Base-by-base conservation (phyloP, 2,113 vertebrate genomes). In the Ailurus styani region DNA sequence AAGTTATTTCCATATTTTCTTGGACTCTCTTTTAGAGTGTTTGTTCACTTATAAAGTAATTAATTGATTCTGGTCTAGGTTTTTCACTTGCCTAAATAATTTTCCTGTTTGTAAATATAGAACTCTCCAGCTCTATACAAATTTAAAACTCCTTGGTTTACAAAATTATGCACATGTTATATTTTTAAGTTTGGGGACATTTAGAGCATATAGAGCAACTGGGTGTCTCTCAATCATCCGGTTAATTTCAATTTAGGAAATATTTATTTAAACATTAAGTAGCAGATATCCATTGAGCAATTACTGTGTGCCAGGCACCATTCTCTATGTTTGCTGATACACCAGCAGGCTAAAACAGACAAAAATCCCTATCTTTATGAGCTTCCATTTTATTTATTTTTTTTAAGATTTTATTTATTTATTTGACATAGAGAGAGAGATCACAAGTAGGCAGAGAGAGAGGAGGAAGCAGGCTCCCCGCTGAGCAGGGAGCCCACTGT, bases 1-100 rank as follows among this genome's bases (percentile, higher is more conserved):
- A 97, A 97, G 87, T 95, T 98, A 94, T 96, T 21, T 97, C 25
- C 34, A 11, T 60, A 77, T 95, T 96, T 57, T 18, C 91, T 95
- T 96, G 5, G 17, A 62, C 81, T 77, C 64, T 70, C n/a, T 79
- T 88, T 93, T 31, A 96, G 82, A 94, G 66, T 83, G 70, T 93
- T 50, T 77, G n/a, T 87, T 70, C 0, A 0, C 87, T 98, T 72
- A 66, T 64, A 83, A 75, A 64, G 29, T 62, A 45, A 70, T 27
- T 54, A 6, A 17, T 25, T 87, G 13, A 18, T 93, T 87, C 45
- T 97, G 47, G 1, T 91, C 18, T 72, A 27, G 27, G 7, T 95
- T 94, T 95, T 18, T 91, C 54, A 25, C 42, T 88, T 93, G 52
- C 23, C 34, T 42, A 81, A 45, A 78, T 50, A 2, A 6, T 55